These are phyloP conservation scores for Cabera pusaria DNA, from an alignment of 2,888 invertebrate species.

Conservation along the genomic window DNA sequence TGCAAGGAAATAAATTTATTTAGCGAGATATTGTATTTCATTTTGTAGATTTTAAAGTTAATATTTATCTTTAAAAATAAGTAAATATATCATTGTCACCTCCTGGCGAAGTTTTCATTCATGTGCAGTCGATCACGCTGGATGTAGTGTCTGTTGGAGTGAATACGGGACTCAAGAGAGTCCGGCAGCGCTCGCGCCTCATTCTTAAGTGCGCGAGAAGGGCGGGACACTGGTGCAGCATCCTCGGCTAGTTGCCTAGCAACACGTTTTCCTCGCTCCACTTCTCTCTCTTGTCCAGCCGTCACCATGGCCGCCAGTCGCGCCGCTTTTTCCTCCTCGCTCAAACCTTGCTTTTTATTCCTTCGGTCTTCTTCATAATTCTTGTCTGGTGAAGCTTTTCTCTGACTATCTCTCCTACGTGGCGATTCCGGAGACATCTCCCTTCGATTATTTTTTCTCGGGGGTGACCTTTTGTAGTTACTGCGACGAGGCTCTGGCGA, in stretches of 20 bases:
- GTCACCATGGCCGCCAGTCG: slow-evolving; percentile 89
- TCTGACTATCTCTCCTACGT: slow-evolving; percentile 14
- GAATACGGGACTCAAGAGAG: slow-evolving; percentile 92
- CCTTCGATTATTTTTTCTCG: slow-evolving; percentile 12
- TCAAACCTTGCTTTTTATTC: slow-evolving; percentile 41
- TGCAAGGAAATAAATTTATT: slow-evolving; percentile 5
- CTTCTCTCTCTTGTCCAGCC: slow-evolving; percentile 89
- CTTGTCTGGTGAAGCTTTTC: slow-evolving; percentile 33
- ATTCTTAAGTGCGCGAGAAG: slow-evolving; percentile 85
- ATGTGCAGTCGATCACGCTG: slow-evolving; percentile 91
- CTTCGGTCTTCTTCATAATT: slow-evolving; percentile 29
- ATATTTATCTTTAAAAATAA: too few relatives aligned
- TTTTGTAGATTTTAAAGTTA: too few relatives aligned
- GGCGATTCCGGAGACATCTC: slow-evolving; percentile 10
- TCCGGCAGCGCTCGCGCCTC: slow-evolving; percentile 83
- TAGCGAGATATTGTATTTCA: slow-evolving; percentile 7
- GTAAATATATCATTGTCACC: slow-evolving; percentile 64
- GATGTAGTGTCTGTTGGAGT: slow-evolving; percentile 94
- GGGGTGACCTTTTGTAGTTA: slow-evolving; percentile 12
- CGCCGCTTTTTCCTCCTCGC: slow-evolving; percentile 82
- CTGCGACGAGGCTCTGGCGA: too few relatives aligned
- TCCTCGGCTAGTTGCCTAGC: slow-evolving; percentile 85
- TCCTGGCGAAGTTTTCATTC: slow-evolving; percentile 92
- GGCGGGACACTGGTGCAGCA: slow-evolving; percentile 68
- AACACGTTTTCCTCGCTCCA: slow-evolving; percentile 85